Base-by-base conservation (phyloP, 2,113 vertebrate genomes). In the Donacobius atricapilla region DNA sequence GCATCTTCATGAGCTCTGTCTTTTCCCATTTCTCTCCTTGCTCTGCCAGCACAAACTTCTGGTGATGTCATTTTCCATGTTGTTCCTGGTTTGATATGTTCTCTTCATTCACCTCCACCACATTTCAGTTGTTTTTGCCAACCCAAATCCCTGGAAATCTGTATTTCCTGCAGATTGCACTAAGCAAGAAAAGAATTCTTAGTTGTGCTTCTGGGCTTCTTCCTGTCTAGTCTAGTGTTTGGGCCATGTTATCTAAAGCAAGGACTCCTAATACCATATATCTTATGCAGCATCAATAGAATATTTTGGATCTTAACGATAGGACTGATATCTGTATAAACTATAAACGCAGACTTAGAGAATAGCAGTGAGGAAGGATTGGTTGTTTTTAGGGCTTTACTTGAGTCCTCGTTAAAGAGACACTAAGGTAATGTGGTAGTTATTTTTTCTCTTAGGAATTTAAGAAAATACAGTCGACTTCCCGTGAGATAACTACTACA, bases 361-460 rank as follows among this genome's bases (percentile, higher is more conserved):
- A 78, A 13, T 12, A 28, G 42, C 11, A 51, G 6, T 51, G 65
- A 65, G 22, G 44, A 84, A 47, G n/a, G 15, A 30, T 21, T 68
- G 12, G 19, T 40, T 91, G 14, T 56, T 82, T 51, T n/a, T 56
- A 42, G 15, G 61, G 18, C 14, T 90, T 60, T 86, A 42, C 3
- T 1, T 18, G 31, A 84, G 6, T 48, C 23, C 69, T 60, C 44
- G 27, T 87, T 81, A 56, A 78, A 89, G 56, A 40, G 5, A 51
- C 30, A 25, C 18, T 51, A 53, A 78, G 13, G 75, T 56, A 89
- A 81, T 37, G n/a, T 2, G 2, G 37, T 54, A 68, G 23, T 10
- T 78, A 60, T 68, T 87, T 81, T 63, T 84, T 48, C 51, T 89
- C 11, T 77, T 77, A 77, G 81, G 35, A 63, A 63, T 31, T 86